Evolutionary conservation across 2,113 vertebrate species (phyloP).

Genomic region (Gambusia affinis): DNA sequence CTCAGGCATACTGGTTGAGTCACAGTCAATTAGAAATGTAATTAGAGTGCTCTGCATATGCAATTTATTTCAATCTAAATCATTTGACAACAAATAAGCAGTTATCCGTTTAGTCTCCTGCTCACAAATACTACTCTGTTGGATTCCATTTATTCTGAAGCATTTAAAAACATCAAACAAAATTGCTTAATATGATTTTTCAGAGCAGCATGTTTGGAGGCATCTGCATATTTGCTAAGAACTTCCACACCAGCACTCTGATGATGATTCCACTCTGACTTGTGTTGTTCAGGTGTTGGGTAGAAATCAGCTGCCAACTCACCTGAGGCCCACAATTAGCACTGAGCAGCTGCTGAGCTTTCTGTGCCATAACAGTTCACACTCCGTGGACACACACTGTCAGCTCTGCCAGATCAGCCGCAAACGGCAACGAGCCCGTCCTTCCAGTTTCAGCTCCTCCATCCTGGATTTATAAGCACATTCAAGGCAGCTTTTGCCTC

Average conservation of each 20-base stretch:
- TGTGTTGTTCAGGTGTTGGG: slow-evolving; percentile 63
- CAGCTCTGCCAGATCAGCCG: slow-evolving; percentile 54
- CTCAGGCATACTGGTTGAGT: slow-evolving; percentile 35
- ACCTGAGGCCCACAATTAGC: slow-evolving; percentile 76
- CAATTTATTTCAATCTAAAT: slow-evolving; percentile 49
- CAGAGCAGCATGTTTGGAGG: not conserved
- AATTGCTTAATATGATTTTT: slow-evolving; percentile 12
- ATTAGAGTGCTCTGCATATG: slow-evolving; percentile 35
- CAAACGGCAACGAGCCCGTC: slow-evolving; percentile 40
- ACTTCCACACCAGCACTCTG: slow-evolving; percentile 17
- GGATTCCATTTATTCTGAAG: slow-evolving; percentile 25
- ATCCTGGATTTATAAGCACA: slow-evolving; percentile 28
- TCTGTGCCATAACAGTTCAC: slow-evolving; percentile 63
- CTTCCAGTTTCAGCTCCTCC: slow-evolving; percentile 24
- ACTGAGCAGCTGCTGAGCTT: slow-evolving; percentile 68
- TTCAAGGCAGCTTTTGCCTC: slow-evolving; percentile 11
- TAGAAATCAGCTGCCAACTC: slow-evolving; percentile 67
- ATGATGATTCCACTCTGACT: slow-evolving; percentile 55
- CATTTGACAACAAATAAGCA: slow-evolving; percentile 54
- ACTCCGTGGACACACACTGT: slow-evolving; percentile 64
- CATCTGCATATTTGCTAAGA: slow-evolving; percentile 5
- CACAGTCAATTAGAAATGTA: slow-evolving; percentile 53
- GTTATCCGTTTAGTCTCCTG: slow-evolving; percentile 37
- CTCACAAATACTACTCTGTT: slow-evolving; percentile 12
- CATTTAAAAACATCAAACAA: not conserved